These are phyloP conservation scores for Grallaria varia DNA, from an alignment of 2,113 vertebrate species.

Conservation along the genomic window DNA sequence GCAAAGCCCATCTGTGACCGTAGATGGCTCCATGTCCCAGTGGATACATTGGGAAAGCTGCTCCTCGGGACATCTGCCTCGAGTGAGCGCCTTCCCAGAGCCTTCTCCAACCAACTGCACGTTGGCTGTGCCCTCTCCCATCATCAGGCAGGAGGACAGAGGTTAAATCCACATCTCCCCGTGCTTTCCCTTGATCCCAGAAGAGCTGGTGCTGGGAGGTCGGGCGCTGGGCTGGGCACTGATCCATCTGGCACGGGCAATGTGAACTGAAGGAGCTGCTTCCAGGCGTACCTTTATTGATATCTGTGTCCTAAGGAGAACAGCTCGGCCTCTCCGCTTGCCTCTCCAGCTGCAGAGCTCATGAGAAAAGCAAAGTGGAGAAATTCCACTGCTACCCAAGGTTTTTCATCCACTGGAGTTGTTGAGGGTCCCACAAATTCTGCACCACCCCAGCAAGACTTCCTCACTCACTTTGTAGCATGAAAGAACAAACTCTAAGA, in stretches of 20 bases:
- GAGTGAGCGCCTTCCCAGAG: not conserved
- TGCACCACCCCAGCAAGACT: not conserved
- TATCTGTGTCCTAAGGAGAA: not conserved
- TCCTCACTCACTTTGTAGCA: rapidly evolving
- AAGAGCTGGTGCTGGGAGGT: slow-evolving; percentile 28
- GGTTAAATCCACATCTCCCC: slow-evolving; percentile 40
- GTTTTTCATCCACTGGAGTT: not conserved
- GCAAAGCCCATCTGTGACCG: not conserved
- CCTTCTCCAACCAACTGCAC: not conserved
- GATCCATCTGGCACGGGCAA: slow-evolving; percentile 51
- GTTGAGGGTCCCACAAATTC: not conserved
- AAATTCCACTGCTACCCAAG: not conserved
- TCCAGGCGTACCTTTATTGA: slow-evolving; percentile 51
- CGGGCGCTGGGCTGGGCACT: not conserved
- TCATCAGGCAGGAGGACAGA: not conserved
- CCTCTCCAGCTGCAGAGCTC: not conserved
- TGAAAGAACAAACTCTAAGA: not conserved
- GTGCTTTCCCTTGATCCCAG: slow-evolving; percentile 9
- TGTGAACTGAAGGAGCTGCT: not conserved
- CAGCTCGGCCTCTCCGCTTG: not conserved
- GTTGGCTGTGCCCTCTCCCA: not conserved
- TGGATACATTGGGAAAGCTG: not conserved
- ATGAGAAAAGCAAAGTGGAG: not conserved
- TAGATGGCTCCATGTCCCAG: slow-evolving; percentile 23
- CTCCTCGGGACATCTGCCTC: not conserved